These are phyloP conservation scores for Coreoperca whiteheadi DNA, from an alignment of 2,113 vertebrate genomes.

Conservation along the genomic window DNA sequence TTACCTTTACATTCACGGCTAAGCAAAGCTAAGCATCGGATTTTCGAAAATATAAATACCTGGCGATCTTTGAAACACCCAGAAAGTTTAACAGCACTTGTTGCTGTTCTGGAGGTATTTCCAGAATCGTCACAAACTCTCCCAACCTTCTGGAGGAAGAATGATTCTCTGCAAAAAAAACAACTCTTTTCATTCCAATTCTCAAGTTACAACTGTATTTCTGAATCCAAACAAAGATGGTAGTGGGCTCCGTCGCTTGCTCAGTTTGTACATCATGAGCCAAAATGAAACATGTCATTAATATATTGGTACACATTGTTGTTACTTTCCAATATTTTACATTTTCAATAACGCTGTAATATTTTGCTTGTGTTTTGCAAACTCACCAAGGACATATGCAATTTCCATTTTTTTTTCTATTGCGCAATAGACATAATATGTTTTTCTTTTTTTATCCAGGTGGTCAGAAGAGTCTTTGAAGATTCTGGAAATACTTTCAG, in stretches of 20 bases:
- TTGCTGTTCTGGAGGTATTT: neutral
- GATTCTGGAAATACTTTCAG: neutral
- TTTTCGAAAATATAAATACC: neutral
- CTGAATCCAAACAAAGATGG: neutral
- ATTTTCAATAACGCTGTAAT: neutral
- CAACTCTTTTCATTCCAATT: neutral
- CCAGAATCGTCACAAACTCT: neutral
- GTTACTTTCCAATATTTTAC: neutral
- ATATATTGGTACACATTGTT: neutral
- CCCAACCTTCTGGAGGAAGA: neutral
- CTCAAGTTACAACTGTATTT: constrained; percentile 14
- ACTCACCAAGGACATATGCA: neutral
- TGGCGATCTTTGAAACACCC: neutral
- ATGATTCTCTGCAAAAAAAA: neutral
- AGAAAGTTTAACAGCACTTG: neutral
- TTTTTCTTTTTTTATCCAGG: neutral
- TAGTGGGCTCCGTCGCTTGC: neutral
- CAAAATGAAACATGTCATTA: neutral
- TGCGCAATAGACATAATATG: neutral
- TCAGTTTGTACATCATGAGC: neutral
- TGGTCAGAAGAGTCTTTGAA: neutral
- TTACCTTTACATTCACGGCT: neutral
- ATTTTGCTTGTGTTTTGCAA: neutral
- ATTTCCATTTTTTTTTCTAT: neutral
- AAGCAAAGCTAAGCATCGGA: neutral